Conservation (phyloP, 2,888 invertebrate genomes). For the Idaea biselata region DNA sequence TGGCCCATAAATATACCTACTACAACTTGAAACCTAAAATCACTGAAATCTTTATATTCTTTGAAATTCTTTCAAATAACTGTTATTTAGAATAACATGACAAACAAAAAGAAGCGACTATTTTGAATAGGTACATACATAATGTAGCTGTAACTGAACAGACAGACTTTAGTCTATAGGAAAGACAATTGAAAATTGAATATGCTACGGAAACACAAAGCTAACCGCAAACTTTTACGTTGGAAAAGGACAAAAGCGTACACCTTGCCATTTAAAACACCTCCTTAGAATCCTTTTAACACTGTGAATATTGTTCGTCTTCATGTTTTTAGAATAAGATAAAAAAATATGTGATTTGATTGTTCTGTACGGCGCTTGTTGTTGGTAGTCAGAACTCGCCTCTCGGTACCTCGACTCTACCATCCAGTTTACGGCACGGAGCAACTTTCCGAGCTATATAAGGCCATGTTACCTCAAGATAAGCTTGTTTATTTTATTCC, state of each 20-base stretch:
- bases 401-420: conserved; percentile 22
- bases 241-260: conserved; percentile 13
- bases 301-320: conserved; percentile 39
- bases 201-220: conserved; percentile 22
- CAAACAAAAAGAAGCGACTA: no score
- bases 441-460: conserved; percentile 58
- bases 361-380: conserved; percentile 33
- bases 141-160: background rate
- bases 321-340: conserved; percentile 32
- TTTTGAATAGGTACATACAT: background rate
- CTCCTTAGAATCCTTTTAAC: conserved; percentile 14
- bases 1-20: conserved; percentile 17
- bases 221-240: conserved; percentile 29
- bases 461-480: conserved; percentile 60
- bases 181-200: conserved; percentile 8
- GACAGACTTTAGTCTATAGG: background rate
- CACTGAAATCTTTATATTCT: conserved; percentile 19
- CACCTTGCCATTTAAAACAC: conserved; percentile 37
- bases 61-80: background rate
- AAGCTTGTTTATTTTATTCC: conserved; percentile 67
- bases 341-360: conserved; percentile 47
- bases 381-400: background rate
- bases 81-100: background rate
- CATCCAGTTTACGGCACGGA: conserved; percentile 42
- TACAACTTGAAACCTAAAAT: conserved; percentile 14